These are phyloP conservation scores for Hirtodrosophila cameraria DNA, from an alignment of 2,888 invertebrate species.

Conservation along the genomic window DNA sequence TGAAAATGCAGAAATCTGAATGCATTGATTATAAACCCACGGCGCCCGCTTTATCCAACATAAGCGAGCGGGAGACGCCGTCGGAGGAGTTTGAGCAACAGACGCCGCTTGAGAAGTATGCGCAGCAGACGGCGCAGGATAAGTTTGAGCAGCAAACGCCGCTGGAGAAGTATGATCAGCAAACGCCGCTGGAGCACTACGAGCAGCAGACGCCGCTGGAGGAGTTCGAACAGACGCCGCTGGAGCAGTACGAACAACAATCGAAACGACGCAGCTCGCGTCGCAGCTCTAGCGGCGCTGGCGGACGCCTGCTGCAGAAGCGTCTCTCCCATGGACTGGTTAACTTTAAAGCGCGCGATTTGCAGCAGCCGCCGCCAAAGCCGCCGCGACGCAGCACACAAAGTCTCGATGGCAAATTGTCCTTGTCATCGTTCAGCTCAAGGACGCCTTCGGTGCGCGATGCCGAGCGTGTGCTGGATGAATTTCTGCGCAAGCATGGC, in stretches of 20 bases:
- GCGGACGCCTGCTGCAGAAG: slow-evolving; percentile 79
- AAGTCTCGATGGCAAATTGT: slow-evolving; percentile 62
- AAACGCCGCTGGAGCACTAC: slow-evolving; percentile 18
- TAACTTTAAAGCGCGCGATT: slow-evolving; percentile 70
- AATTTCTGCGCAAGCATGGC: slow-evolving; percentile 74
- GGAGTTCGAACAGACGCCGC: slow-evolving; percentile 18
- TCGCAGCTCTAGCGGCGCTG: slow-evolving; percentile 62
- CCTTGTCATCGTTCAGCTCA: slow-evolving; percentile 62
- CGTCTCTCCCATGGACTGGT: slow-evolving; percentile 70
- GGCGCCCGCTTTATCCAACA: slow-evolving; percentile 57
- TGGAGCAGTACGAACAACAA: too few species aligned
- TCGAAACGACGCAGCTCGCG: slow-evolving; percentile 39
- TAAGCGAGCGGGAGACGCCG: slow-evolving; percentile 68
- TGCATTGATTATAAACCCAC: slow-evolving; percentile 47
- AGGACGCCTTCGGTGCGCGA: slow-evolving; percentile 80
- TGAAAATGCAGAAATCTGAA: slow-evolving; percentile 25
- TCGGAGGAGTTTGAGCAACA: too few species aligned
- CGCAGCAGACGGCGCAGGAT: too few species aligned
- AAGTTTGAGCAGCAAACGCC: too few species aligned
- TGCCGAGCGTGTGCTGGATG: slow-evolving; percentile 79
- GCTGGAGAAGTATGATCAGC: too few species aligned
- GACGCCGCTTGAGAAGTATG: too few species aligned
- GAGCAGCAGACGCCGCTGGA: too few species aligned
- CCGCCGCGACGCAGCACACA: slow-evolving; percentile 80
- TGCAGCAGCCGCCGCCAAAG: slow-evolving; percentile 76